A percentile compares a stretch with the other conserved stretches of the same genome.
These are phyloP conservation scores for Galaxea fascicularis DNA, from an alignment of 92 coral and sea anemone species.

Conservation along the genomic window DNA sequence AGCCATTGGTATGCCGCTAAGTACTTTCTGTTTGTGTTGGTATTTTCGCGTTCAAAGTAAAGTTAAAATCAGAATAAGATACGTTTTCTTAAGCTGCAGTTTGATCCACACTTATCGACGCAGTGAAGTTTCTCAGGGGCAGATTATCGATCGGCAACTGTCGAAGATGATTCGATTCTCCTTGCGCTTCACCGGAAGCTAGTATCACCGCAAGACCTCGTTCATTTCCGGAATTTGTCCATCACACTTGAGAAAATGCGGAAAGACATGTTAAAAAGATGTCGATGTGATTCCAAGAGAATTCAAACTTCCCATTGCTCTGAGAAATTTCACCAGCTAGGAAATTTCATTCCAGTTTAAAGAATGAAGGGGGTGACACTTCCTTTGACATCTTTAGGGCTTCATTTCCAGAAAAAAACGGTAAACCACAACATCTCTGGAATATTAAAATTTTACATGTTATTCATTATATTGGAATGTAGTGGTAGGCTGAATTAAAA, in stretches of 20 bases:
- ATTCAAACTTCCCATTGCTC: not conserved
- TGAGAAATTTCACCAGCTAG: not conserved
- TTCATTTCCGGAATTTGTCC: constrained; percentile 36
- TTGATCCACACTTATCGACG: not conserved
- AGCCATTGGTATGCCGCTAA: not conserved
- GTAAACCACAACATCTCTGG: constrained; percentile 8
- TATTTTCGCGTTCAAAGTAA: not conserved
- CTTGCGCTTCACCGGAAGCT: constrained; percentile 27
- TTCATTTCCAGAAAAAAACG: not conserved
- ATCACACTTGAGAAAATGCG: constrained; percentile 21
- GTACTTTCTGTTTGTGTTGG: not conserved
- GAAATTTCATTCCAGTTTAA: not conserved
- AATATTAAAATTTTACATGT: not conserved
- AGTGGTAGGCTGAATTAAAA: constrained; percentile 12
- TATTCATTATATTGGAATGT: constrained; percentile 46
- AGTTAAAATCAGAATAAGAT: not conserved
- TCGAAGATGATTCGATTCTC: not conserved
- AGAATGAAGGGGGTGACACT: not conserved
- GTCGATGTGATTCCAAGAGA: not conserved
- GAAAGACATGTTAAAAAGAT: constrained; percentile 12
- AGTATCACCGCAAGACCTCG: not conserved
- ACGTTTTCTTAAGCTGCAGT: not conserved
- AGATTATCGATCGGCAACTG: constrained; percentile 1
- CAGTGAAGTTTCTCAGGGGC: not conserved
- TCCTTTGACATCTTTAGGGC: not conserved